Evolutionary conservation across 1,140 invertebrate species (phyloP).

Genomic region (Scylla paramamosain): DNA sequence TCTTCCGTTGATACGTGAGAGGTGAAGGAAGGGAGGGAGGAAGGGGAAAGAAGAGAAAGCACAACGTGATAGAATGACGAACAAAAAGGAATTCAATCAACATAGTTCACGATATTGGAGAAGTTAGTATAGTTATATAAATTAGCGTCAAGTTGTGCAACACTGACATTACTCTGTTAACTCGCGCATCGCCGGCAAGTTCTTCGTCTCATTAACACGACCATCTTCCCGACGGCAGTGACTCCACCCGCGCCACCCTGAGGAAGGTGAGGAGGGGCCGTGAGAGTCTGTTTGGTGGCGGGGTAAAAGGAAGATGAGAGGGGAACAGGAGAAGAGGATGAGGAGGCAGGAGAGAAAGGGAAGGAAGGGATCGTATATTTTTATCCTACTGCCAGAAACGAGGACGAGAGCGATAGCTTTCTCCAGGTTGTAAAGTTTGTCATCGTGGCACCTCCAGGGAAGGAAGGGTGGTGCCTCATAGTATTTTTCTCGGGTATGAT

Average conservation of each 20-base stretch:
- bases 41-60: not conserved
- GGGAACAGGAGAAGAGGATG: not conserved
- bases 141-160: not conserved
- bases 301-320: not conserved
- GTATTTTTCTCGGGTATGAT: not conserved
- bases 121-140: too few relatives aligned
- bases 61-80: not conserved
- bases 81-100: too few relatives aligned
- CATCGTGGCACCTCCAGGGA: constrained; percentile 13
- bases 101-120: too few relatives aligned
- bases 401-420: not conserved
- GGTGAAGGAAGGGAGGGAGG: not conserved
- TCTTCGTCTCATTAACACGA: not conserved
- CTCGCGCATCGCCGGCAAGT: not conserved
- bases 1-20: not conserved
- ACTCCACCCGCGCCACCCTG: not conserved
- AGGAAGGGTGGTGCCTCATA: not conserved
- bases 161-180: not conserved
- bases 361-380: not conserved
- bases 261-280: not conserved
- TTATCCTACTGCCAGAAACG: not conserved
- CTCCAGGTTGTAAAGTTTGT: not conserved
- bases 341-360: not conserved
- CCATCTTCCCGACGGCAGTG: not conserved
- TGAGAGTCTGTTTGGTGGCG: not conserved